Evolutionary conservation across 2,113 vertebrate genomes (phyloP), one percentile per base, ranked within the genome.

Genomic region (Hippocampus comes): DNA sequence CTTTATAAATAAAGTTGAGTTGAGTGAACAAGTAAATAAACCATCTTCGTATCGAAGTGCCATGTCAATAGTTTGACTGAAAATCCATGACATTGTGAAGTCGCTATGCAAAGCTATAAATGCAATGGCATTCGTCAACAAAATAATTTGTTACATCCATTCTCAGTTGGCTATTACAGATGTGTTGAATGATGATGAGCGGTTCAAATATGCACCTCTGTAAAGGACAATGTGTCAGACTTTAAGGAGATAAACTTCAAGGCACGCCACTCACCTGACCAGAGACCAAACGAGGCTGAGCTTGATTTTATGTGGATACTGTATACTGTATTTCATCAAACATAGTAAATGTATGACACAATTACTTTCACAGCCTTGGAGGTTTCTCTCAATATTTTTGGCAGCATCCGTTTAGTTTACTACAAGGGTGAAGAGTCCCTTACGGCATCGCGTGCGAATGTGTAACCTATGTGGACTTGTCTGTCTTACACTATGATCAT

Each of bases 401-500:
- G 75, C 81, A 80, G 74, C 81, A 83, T 87, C 81, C 86, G 80
- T 88, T 86, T 86, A 77, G 73, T 80, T 78, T 80, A 71, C 76
- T 75, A 81, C 72, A 73, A 81, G 82, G 84, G 82, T 79, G 81
- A 80, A 65, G 78, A 59, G 79, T 77, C 78, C 72, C 72, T 77
- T 53, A 83, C 83, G 85, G 84, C 78, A 86, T 88, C 34, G 84
- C 82, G 30, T 61, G 23, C 5, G 25, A 10, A 5, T 72, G 75
- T 80, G 83, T 87, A 84, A 87, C 82, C 88, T 86, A 83, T 87
- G 85, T 88, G 88, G 86, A 89, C 89, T 91, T 90, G 86, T 84
- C 85, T 86, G 88, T 90, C 82, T 89, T 85, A 85, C 82, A 71
- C 86, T 87, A 80, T 85, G 85, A 84, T 80, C 86, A 80, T 82